phyloP scores from a whole-genome alignment of 2,888 invertebrate genomes.

The Tiliacea citrago region DNA sequence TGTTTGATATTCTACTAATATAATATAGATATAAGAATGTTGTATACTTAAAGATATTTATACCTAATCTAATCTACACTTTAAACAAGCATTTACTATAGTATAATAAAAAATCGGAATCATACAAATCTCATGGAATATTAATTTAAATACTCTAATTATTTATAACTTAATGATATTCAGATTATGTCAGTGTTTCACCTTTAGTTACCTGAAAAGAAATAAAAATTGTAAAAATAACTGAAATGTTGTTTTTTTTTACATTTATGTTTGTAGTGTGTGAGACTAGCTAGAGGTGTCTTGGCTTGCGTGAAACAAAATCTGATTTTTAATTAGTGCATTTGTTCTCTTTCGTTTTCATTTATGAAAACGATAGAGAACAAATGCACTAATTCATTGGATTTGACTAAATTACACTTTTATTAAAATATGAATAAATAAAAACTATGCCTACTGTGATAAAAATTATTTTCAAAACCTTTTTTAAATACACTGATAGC shows the following conservation, averaged over 20 bases:
- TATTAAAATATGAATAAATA: neutral
- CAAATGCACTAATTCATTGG: too few relatives aligned
- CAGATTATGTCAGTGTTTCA: slow-evolving; percentile 94
- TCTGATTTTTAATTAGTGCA: neutral
- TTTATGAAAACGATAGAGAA: too few relatives aligned
- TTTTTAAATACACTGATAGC: slow-evolving; percentile 11
- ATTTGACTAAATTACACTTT: slow-evolving; percentile 10
- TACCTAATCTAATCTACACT: slow-evolving; percentile 47
- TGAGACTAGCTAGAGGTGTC: neutral
- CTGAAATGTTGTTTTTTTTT: slow-evolving; percentile 24
- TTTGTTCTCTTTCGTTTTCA: neutral
- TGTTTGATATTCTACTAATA: slow-evolving; percentile 15
- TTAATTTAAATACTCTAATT: slow-evolving; percentile 52
- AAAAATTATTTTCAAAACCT: neutral
- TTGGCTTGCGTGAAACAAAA: neutral
- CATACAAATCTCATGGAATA: slow-evolving; percentile 52
- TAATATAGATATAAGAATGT: slow-evolving; percentile 28
- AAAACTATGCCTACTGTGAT: neutral
- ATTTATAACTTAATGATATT: slow-evolving; percentile 48
- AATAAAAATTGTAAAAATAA: slow-evolving; percentile 59
- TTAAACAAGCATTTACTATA: slow-evolving; percentile 44
- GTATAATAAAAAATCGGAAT: slow-evolving; percentile 30
- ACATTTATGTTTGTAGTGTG: neutral
- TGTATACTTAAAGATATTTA: slow-evolving; percentile 51
- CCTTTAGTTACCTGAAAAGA: slow-evolving; percentile 95